Evolutionary conservation across 2,888 invertebrate species (phyloP).

Genomic region (Bellardia pandia): DNA sequence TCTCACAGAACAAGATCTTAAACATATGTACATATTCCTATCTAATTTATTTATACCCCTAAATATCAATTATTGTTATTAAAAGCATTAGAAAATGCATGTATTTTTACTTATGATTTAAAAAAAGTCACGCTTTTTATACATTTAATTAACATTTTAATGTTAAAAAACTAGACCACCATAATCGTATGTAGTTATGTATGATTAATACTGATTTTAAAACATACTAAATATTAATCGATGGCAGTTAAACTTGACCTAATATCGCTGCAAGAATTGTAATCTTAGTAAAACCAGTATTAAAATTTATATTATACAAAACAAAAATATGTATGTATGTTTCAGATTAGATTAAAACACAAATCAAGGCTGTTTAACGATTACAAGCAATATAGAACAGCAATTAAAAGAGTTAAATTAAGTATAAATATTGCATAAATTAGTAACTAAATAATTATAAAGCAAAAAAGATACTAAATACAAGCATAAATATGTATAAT

Average conservation of each 20-base stretch:
- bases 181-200: not conserved
- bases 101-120: not conserved
- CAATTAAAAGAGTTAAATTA: not conserved
- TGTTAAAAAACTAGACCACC: conserved; percentile 8
- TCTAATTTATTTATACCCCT: no score
- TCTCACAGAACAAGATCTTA: no score
- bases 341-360: conserved; percentile 9
- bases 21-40: no score
- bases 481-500: not conserved
- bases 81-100: not conserved
- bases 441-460: not conserved
- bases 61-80: not conserved
- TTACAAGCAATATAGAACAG: conserved; percentile 49
- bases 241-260: conserved; percentile 64
- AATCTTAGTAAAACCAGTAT: conserved; percentile 38
- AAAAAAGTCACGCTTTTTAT: conserved; percentile 32
- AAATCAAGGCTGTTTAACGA: conserved; percentile 18
- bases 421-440: not conserved
- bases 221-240: conserved; percentile 14
- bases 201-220: conserved; percentile 12
- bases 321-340: not conserved
- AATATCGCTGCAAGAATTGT: conserved; percentile 56
- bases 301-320: conserved; percentile 3
- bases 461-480: not conserved
- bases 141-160: conserved; percentile 42